A percentile compares a stretch with the other conserved stretches of the same genome.
Conservation (phyloP, 2,888 invertebrate species). For the Cryptus viduatorius region DNA sequence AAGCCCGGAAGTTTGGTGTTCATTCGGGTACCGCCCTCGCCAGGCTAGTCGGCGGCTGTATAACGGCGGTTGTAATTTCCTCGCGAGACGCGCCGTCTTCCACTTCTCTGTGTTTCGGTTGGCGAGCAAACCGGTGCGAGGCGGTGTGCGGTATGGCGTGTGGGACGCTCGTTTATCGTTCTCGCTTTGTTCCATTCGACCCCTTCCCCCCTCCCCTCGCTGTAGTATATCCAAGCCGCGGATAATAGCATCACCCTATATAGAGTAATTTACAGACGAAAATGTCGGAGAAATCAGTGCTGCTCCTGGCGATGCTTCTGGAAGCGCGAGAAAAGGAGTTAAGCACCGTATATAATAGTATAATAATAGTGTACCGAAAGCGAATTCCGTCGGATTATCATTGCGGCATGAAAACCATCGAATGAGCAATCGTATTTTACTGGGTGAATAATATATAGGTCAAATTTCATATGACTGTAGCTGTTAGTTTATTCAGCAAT, state of each 20-base stretch:
- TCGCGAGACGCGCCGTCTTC: slow-evolving; percentile 64
- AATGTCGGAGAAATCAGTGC: slow-evolving; percentile 68
- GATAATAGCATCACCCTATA: slow-evolving; percentile 70
- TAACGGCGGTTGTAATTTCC: slow-evolving; percentile 70
- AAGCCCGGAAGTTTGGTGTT: slow-evolving; percentile 67
- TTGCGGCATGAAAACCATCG: slow-evolving; percentile 1
- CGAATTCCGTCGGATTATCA: slow-evolving; percentile 23
- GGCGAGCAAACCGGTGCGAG: slow-evolving; percentile 17
- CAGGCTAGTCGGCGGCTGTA: slow-evolving; percentile 61
- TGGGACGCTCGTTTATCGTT: slow-evolving; percentile 72
- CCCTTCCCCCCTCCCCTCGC: slow-evolving; percentile 43
- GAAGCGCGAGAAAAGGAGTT: slow-evolving; percentile 14
- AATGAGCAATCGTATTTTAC: slow-evolving; percentile 19
- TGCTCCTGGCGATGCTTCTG: slow-evolving; percentile 38
- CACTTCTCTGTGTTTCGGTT: slow-evolving; percentile 38
- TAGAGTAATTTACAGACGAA: slow-evolving; percentile 70
- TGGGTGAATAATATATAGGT: neutral
- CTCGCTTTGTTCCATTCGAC: slow-evolving; percentile 71
- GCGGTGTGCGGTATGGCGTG: slow-evolving; percentile 65
- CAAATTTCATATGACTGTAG: neutral
- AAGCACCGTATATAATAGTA: slow-evolving; percentile 38
- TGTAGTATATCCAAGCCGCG: slow-evolving; percentile 56
- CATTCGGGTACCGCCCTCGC: slow-evolving; percentile 60
- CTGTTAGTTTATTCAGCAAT: slow-evolving; percentile 27
- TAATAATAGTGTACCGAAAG: neutral